phyloP scores from a whole-genome alignment of 1,140 invertebrate genomes.

The Steinernema khuongi region DNA sequence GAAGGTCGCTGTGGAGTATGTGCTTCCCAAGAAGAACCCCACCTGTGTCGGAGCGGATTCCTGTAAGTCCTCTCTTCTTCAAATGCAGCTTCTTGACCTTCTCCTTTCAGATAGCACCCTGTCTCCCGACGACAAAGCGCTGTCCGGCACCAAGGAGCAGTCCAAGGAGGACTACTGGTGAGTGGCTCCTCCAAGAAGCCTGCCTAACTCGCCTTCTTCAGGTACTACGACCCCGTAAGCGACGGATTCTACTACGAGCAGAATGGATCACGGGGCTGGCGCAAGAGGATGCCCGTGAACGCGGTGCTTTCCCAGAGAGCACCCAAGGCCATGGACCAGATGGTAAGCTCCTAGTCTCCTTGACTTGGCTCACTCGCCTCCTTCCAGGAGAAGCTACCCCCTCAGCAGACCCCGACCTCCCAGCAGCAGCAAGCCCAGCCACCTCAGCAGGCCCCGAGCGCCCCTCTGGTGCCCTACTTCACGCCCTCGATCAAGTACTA shows the following conservation, averaged over 20 bases:
- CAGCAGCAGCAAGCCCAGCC: background rate
- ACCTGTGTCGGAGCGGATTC: background rate
- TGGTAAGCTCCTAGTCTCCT: slow-evolving; percentile 3
- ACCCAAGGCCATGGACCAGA: background rate
- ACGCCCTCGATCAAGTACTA: slow-evolving; percentile 43
- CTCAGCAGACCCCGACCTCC: background rate
- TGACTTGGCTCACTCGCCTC: background rate
- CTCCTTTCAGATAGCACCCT: background rate
- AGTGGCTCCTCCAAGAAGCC: background rate
- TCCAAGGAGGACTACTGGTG: slow-evolving; percentile 5
- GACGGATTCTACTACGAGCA: slow-evolving; percentile 57
- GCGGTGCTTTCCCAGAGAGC: background rate
- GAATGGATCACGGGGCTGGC: slow-evolving; percentile 55
- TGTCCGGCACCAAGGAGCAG: background rate
- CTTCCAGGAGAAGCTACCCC: background rate
- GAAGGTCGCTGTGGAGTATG: background rate
- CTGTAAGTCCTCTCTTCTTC: background rate
- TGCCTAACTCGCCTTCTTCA: slow-evolving; percentile 20
- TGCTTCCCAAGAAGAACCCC: background rate
- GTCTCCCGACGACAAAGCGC: background rate
- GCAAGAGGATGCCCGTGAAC: slow-evolving; percentile 41
- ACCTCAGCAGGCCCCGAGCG: slow-evolving; percentile 28
- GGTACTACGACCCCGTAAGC: slow-evolving; percentile 43
- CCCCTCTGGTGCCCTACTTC: background rate
- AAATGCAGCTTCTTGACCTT: background rate